Base-by-base conservation (phyloP, 2,797 vertebrate species). In the Nannoperca australis region DNA sequence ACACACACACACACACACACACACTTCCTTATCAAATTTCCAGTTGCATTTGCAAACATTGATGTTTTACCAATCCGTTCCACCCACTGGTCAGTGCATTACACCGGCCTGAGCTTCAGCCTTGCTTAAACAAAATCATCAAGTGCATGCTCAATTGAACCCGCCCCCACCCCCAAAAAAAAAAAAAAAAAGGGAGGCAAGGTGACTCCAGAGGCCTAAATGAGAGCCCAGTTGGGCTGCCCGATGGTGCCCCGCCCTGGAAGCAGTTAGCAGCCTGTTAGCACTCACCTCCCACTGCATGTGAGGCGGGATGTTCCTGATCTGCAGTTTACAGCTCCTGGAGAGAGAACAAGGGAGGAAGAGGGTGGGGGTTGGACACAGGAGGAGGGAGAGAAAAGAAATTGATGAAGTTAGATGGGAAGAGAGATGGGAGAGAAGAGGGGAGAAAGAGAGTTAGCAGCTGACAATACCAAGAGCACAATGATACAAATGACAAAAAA, bases 251-350 rank as follows among this genome's bases (percentile, higher is more conserved):
- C 85, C 85, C 79, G 15, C 89, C 92, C 85, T 88, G 74, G 73
- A 86, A 88, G 83, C 78, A 58, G 83, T 88, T 80, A 90, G 84
- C 85, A 83, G 81, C 81, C 84, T 62, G 88, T 89, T 85, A 87
- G 84, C 81, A 95, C 97, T 95, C 96, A 98, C 97, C 96, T 98
- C 97, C 97, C 97, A 98, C 91, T 98, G 97, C 95, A 98, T 96
- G 90, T 98, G 97, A 94, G 97, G 97, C 59, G 97, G 97, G 93
- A 98, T 98, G 93, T 98, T 98, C 94, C 97, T 95, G 94, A 98
- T 97, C 96, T 98, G 97, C 92, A 98, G 95, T 90, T 97, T 98
- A 93, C 97, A 97, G 96, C 96, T 97, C 95, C 97, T 98, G 94
- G 66, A 87, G 74, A 85, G 77, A 87, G 76, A 84, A 80, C 68